A percentile compares a stretch with the other conserved stretches of the same genome.
These are phyloP conservation scores for Drosophila biarmipes DNA, from an alignment of 1,140 invertebrate species.

Conservation along the genomic window DNA sequence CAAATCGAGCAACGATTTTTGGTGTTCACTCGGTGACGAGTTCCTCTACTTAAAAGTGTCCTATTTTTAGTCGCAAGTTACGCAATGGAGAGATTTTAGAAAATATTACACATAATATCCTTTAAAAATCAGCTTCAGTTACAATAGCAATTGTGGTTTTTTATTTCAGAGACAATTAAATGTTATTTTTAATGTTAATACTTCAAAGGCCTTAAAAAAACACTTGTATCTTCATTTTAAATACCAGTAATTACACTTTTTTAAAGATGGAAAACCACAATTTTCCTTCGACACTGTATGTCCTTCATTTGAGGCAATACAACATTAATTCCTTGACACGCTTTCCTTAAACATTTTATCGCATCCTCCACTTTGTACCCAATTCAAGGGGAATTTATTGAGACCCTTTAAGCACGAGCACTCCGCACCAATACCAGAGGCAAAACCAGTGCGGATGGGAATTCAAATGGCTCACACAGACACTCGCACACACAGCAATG, in stretches of 20 bases:
- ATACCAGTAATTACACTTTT: background rate
- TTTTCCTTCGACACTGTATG: background rate
- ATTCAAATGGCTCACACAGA: slow-evolving; percentile 42
- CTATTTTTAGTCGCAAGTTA: slow-evolving; percentile 15
- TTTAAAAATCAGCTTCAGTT: too few species aligned
- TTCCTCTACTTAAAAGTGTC: background rate
- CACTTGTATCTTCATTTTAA: background rate
- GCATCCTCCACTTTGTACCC: slow-evolving; percentile 51
- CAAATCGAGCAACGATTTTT: slow-evolving; percentile 10
- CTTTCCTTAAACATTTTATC: slow-evolving; percentile 53
- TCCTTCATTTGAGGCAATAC: slow-evolving; percentile 13
- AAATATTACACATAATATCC: background rate
- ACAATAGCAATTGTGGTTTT: too few species aligned
- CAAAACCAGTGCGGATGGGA: slow-evolving; percentile 6
- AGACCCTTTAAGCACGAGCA: slow-evolving; percentile 46
- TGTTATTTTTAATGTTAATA: too few species aligned
- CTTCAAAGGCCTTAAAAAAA: too few species aligned
- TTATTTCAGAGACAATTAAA: too few species aligned
- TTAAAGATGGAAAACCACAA: background rate
- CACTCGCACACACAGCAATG: slow-evolving; percentile 10
- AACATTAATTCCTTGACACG: slow-evolving; percentile 39
- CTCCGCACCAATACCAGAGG: slow-evolving; percentile 12
- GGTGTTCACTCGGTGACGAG: slow-evolving; percentile 22
- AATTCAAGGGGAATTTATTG: slow-evolving; percentile 65
- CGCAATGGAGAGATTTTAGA: background rate